Conservation (phyloP, 2,797 vertebrate genomes). For the Anguilla anguilla region DNA sequence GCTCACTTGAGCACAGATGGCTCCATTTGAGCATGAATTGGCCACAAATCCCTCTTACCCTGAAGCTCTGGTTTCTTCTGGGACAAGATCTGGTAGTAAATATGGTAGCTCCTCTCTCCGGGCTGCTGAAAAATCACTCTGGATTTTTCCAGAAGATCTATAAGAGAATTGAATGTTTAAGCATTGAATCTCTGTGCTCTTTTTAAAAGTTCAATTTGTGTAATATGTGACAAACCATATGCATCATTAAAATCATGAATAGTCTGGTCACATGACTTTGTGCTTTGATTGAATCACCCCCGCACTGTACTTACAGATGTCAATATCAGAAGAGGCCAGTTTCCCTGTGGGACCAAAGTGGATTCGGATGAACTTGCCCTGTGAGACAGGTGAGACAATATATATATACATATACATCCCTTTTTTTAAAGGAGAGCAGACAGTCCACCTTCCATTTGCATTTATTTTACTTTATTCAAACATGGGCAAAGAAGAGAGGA, state of each 20-base stretch:
- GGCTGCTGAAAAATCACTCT: conserved; percentile 97
- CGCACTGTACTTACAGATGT: conserved; percentile 83
- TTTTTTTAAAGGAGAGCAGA: background rate
- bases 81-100: conserved; percentile 95
- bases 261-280: background rate
- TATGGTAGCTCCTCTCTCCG: conserved; percentile 89
- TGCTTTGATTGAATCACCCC: background rate
- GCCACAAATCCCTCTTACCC: conserved; percentile 63
- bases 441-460: background rate
- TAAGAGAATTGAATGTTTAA: conserved; percentile 32
- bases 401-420: background rate
- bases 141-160: conserved; percentile 96
- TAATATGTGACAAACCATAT: background rate
- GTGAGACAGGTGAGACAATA: conserved; percentile 22
- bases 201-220: background rate
- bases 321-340: conserved; percentile 87
- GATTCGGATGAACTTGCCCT: conserved; percentile 97
- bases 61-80: conserved; percentile 91
- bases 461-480: background rate
- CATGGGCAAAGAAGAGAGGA: too few species aligned
- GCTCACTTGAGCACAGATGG: background rate
- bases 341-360: conserved; percentile 92
- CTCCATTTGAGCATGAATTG: background rate
- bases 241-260: background rate
- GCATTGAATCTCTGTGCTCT: background rate